phyloP scores from a whole-genome alignment of 2,113 vertebrate species.

The Eclectus roratus region DNA sequence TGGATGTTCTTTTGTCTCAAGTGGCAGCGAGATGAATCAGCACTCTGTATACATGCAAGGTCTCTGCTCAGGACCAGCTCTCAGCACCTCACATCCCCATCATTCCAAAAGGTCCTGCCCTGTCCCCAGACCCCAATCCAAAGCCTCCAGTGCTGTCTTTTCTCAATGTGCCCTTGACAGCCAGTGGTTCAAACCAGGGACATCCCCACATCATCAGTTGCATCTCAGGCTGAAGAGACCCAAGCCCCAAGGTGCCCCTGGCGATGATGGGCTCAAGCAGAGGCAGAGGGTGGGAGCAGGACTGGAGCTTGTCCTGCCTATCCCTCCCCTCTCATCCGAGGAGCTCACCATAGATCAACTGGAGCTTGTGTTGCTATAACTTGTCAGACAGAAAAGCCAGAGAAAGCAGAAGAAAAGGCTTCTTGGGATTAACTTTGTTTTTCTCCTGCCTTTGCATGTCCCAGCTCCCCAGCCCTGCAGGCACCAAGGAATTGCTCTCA shows the following conservation, averaged over 20 bases:
- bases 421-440: background rate
- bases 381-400: background rate
- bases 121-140: background rate
- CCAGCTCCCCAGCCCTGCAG: background rate
- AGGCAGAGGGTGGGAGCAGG: accelerated
- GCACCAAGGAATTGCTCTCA: background rate
- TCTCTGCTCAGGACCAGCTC: background rate
- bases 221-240: background rate
- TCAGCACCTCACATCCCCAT: background rate
- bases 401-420: background rate
- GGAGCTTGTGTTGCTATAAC: background rate
- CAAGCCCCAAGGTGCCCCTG: accelerated
- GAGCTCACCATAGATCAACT: background rate
- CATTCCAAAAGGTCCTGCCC: background rate
- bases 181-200: background rate
- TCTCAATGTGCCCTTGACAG: accelerated
- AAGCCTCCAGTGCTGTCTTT: background rate
- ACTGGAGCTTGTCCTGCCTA: background rate
- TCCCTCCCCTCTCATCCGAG: background rate
- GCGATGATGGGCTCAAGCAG: accelerated
- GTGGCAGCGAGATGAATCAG: slow-evolving; percentile 61
- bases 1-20: slow-evolving; percentile 54
- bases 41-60: background rate
- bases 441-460: accelerated
- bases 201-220: accelerated